phyloP scores from a whole-genome alignment of 2,888 invertebrate species.

The Troides oblongomaculatus region DNA sequence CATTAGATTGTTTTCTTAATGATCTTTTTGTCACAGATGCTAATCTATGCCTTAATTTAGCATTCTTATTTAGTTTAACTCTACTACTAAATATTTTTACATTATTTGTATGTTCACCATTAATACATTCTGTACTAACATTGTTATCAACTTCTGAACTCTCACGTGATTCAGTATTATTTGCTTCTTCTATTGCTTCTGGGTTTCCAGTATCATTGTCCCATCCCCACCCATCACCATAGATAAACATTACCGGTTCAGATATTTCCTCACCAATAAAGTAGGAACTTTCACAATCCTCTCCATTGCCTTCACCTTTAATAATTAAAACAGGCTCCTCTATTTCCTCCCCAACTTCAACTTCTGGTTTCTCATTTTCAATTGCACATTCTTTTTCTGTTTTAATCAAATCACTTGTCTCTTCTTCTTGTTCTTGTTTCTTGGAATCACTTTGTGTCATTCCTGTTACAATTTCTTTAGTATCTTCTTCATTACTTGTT shows the following conservation, averaged over 20 bases:
- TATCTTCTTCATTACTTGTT: conserved; percentile 31
- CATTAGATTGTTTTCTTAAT: conserved; percentile 67
- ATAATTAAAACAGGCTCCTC: conserved; percentile 87
- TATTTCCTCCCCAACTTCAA: conserved; percentile 81
- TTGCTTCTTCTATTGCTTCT: conserved; percentile 54
- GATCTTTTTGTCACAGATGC: conserved; percentile 60
- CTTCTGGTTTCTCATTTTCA: conserved; percentile 23
- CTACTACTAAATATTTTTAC: conserved; percentile 51
- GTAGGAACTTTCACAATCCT: conserved; percentile 80
- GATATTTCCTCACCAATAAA: conserved; percentile 85
- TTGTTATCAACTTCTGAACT: conserved; percentile 55
- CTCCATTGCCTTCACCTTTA: conserved; percentile 85
- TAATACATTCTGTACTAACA: conserved; percentile 58
- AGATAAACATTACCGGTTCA: conserved; percentile 85
- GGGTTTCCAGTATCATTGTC: conserved; percentile 88
- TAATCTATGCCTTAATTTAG: conserved; percentile 52
- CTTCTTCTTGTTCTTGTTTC: conserved; percentile 42
- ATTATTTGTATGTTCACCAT: conserved; percentile 62
- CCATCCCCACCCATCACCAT: conserved; percentile 85
- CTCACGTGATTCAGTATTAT: conserved; percentile 43
- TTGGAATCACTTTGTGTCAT: conserved; percentile 31
- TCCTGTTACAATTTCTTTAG: conserved; percentile 38
- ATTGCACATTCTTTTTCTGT: conserved; percentile 25
- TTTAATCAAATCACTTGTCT: conserved; percentile 38
- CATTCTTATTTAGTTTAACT: conserved; percentile 54